A percentile compares a stretch with the other conserved stretches of the same genome.
Evolutionary conservation across 1,140 invertebrate species (phyloP).

Genomic region (Hyphantria cunea): DNA sequence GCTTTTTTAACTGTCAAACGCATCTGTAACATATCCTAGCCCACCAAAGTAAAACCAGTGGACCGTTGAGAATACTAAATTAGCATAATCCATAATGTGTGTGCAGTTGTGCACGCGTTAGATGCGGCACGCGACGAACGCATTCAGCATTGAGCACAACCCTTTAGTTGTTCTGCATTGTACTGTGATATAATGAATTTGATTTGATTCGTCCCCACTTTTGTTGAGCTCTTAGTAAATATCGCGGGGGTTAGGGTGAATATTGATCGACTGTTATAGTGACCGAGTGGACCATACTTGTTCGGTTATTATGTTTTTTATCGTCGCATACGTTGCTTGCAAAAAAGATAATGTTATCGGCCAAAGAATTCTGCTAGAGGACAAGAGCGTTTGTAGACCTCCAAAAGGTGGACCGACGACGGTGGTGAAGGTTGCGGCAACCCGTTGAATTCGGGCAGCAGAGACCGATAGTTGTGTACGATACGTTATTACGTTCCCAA

Average conservation of each 20-base stretch:
- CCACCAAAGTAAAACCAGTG: conserved; percentile 17
- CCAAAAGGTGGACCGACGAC: too few relatives aligned
- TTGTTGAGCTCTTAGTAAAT: conserved; percentile 42
- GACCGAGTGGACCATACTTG: conserved; percentile 25
- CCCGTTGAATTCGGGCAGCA: too few relatives aligned
- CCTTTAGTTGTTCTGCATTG: conserved; percentile 37
- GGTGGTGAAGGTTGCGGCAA: too few relatives aligned
- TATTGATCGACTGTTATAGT: conserved; percentile 33
- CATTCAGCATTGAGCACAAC: conserved; percentile 20
- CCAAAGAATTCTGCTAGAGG: too few relatives aligned
- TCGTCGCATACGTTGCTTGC: too few relatives aligned
- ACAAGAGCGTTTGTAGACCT: too few relatives aligned
- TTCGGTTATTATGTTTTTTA: too few relatives aligned
- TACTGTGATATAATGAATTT: conserved; percentile 39
- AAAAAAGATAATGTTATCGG: too few relatives aligned
- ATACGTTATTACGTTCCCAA: too few relatives aligned
- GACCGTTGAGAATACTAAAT: conserved; percentile 42
- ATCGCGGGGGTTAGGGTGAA: conserved; percentile 7
- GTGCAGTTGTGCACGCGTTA: conserved; percentile 37
- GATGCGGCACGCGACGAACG: conserved; percentile 36
- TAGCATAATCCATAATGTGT: conserved; percentile 62
- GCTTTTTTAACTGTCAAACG: background rate
- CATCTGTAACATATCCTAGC: conserved; percentile 12
- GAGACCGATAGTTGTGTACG: too few relatives aligned
- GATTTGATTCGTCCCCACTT: conserved; percentile 45